Base-by-base conservation (phyloP, 2,113 vertebrate genomes). In the Actinemys pallida region DNA sequence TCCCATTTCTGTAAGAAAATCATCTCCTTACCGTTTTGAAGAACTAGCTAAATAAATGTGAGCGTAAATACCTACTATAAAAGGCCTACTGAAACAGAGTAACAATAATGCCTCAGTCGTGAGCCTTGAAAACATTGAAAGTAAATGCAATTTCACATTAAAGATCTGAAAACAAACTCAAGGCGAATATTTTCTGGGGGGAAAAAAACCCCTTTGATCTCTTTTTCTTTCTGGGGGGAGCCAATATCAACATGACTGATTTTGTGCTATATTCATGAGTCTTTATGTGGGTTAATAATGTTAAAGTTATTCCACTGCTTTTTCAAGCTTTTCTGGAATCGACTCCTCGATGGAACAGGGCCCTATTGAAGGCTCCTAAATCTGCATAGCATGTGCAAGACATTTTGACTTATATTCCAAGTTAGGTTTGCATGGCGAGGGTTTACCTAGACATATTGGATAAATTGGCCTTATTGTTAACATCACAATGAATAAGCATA, bases 91-190 rank as follows among this genome's bases (percentile, higher is more conserved):
- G 84, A 94, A 85, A 56, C 79, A 83, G 78, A 93, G 78, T 47
- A 97, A 97, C 94, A 97, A 97, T 96, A 96, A 90, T 81, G 62
- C 95, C 95, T 98, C 59, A 81, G 76, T 90, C 31, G 79, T 93
- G 93, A 98, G 95, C 92, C 92, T 82, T 76, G 59, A 98, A 97
- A 97, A 94, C 84, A 96, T 6, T 97, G 88, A 96, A 96, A 97
- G 93, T 47, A 97, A 98, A 97, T 80, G 87, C 87, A 97, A 95
- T 93, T 97, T 98, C 94, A 97, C 97, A 97, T 90, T 95, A 95
- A 97, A 96, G 95, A 96, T 84, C 96, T 92, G 81, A 97, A 98
- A 98, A 97, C 94, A 97, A 98, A 97, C 94, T 98, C 87, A 87
- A 93, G 96, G 90, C 90, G 98, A 98, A 97, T 97, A 96, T 96